Base-by-base conservation (phyloP, 2,113 vertebrate species). In the Lamprotornis superbus region DNA sequence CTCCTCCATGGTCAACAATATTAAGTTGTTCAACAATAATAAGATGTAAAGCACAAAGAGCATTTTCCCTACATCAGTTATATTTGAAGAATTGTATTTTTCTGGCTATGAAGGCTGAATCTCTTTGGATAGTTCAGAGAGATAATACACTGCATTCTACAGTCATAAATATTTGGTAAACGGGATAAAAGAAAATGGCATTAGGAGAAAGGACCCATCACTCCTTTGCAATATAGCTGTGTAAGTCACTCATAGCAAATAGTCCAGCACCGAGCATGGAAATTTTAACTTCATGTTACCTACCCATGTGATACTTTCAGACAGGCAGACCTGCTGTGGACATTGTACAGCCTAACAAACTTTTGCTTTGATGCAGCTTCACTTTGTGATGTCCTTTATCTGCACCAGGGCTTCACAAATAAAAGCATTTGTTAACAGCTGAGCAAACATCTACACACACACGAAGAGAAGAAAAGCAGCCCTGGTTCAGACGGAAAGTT, bases 1-100 rank as follows among this genome's bases (percentile, higher is more conserved):
- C 37, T 88, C 31, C 10, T 77, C 49, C 0, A 0, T 5, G 4
- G 40, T 33, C 10, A 9, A 60, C 20, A 53, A 50, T 12, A 56
- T 19, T 12, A 65, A 89, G 10, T 11, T 71, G 20, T 59, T 80
- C 0, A 0, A 56, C 35, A 85, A 39, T 15, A 71, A 17, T 15
- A 82, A 75, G 16, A 7, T 65, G 25, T 46, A 77, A 65, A 67
- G 30, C 15, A 81, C 61, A 79, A 68, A 53, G 16, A 6, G 4
- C 30, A 50, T 77, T 82, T 50, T 60, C 46, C 21, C 22, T 15
- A 17, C 35, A 68, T 59, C 33, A 28, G 6, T 9, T 78, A 28
- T n/a, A 73, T 33, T 59, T 42, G 12, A 56, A 64, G 23, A 78
- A 46, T 22, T 65, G 9, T 23, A 44, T 80, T 75, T 70, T 75